A percentile compares a stretch with the other conserved stretches of the same genome.
phyloP scores from a whole-genome alignment of 2,113 vertebrate genomes.

The Numenius arquata region DNA sequence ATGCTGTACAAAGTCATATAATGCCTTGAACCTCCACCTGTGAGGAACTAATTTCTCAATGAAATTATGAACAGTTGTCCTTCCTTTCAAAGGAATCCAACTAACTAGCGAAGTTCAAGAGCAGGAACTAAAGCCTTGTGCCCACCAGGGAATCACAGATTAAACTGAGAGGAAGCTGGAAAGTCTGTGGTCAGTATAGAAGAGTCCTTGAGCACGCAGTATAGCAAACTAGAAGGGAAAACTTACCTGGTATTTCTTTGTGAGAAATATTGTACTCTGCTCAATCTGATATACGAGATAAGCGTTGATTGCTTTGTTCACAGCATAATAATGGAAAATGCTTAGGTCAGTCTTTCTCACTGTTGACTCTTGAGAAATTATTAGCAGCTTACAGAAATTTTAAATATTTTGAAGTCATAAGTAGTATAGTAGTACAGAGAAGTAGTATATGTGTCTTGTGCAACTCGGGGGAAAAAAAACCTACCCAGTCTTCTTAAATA shows the following conservation, averaged over 20 bases:
- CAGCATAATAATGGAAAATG: not conserved
- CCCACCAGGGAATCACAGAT: not conserved
- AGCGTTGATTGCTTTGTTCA: not conserved
- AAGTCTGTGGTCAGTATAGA: not conserved
- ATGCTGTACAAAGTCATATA: not conserved
- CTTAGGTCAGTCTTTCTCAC: not conserved
- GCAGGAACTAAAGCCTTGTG: not conserved
- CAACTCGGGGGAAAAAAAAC: not conserved
- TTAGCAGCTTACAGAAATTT: not conserved
- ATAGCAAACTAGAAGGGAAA: not conserved
- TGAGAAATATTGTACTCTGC: not conserved
- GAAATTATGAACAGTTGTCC: not conserved
- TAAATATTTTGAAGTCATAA: not conserved
- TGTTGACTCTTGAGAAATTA: not conserved
- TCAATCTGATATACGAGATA: not conserved
- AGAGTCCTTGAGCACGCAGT: not conserved
- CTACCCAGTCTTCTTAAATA: not conserved
- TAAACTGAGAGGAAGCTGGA: not conserved
- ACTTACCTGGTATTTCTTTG: not conserved
- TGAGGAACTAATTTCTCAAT: not conserved
- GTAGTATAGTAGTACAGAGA: too few species aligned
- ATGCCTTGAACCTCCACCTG: not conserved
- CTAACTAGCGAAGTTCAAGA: not conserved
- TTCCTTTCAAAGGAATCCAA: not conserved
- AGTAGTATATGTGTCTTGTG: rapidly evolving